Evolutionary conservation across 2,113 vertebrate species (phyloP).

Genomic region (Tupaia chinensis): DNA sequence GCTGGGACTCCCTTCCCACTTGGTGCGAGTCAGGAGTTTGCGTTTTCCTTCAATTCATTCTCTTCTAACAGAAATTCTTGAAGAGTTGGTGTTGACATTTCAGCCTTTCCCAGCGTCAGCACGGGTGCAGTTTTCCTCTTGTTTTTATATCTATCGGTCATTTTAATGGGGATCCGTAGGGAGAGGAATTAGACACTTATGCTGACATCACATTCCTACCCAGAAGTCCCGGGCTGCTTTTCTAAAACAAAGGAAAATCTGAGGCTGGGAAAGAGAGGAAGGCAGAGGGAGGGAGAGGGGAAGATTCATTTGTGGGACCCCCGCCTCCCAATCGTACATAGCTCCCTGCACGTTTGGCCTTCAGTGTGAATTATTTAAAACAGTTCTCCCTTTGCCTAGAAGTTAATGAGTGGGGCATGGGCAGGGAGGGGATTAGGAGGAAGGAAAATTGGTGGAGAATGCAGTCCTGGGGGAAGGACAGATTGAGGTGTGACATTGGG

Average conservation of each 20-base stretch:
- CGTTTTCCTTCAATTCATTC: slow-evolving; percentile 48
- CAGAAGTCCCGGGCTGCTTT: slow-evolving; percentile 45
- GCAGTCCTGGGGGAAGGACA: not conserved
- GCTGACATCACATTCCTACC: slow-evolving; percentile 69
- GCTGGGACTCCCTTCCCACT: not conserved
- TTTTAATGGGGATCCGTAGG: slow-evolving; percentile 67
- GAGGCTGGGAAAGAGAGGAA: not conserved
- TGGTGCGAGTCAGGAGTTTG: not conserved
- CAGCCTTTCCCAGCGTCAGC: slow-evolving; percentile 19
- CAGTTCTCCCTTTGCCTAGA: not conserved
- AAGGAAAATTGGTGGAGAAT: not conserved
- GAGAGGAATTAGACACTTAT: slow-evolving; percentile 67
- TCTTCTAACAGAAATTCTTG: slow-evolving; percentile 44
- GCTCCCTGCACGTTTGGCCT: not conserved
- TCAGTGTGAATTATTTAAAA: slow-evolving; percentile 51
- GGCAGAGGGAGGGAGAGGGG: not conserved
- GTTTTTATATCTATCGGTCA: slow-evolving; percentile 60
- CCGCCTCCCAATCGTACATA: not conserved
- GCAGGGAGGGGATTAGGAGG: not conserved
- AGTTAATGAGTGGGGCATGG: not conserved
- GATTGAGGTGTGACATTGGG: not conserved
- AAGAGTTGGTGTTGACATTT: slow-evolving; percentile 34
- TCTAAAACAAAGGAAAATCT: slow-evolving; percentile 59
- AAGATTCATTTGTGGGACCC: not conserved
- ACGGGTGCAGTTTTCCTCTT: not conserved